Conservation (phyloP, 2,797 vertebrate genomes). For the Enteromius trimaculatus region DNA sequence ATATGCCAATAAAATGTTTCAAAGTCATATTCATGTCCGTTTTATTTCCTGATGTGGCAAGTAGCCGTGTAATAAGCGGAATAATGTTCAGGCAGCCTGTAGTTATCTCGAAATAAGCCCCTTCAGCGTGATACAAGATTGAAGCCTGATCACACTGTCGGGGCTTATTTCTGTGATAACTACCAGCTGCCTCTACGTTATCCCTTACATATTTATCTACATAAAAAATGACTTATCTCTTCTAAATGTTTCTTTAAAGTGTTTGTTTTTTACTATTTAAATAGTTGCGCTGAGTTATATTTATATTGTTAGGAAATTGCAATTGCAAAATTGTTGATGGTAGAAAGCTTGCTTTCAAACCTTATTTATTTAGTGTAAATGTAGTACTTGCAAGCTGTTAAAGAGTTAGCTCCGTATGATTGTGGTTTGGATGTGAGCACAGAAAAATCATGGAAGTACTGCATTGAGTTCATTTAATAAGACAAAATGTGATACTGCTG, state of each 20-base stretch:
- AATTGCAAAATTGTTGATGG: neutral
- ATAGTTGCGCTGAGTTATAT: neutral
- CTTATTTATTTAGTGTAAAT: neutral
- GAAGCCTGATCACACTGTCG: no score
- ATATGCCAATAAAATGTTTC: no score
- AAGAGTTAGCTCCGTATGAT: neutral
- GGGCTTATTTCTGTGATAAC: no score
- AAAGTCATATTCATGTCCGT: no score
- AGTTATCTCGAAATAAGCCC: no score
- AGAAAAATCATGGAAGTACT: neutral
- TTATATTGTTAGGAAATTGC: neutral
- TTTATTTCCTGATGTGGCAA: no score
- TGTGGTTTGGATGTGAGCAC: neutral
- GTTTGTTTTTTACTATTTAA: neutral
- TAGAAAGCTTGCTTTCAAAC: neutral
- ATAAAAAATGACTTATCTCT: neutral
- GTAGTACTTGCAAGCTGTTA: neutral
- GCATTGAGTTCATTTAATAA: neutral
- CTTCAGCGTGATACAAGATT: no score
- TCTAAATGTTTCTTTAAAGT: neutral
- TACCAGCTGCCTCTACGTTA: no score
- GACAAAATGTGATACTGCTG: neutral
- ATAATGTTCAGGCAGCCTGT: no score
- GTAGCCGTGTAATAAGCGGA: no score
- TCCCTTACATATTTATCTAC: no score